Evolutionary conservation across 2,113 vertebrate species (phyloP).

Genomic region (Notothenia rossii): DNA sequence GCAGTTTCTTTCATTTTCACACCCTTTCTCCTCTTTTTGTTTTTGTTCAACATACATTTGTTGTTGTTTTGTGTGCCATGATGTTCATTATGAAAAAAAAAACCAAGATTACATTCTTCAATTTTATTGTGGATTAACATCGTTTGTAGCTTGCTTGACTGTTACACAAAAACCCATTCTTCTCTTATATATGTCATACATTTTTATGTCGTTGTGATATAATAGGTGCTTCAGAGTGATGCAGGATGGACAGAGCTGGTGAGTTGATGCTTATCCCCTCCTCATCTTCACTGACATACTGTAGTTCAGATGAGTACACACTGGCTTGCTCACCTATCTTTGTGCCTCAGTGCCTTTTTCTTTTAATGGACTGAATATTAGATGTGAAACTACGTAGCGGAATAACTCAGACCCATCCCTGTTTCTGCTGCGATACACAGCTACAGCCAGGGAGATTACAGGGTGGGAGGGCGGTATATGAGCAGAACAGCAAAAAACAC

Average conservation of each 20-base stretch:
- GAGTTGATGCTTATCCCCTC: conserved; percentile 71
- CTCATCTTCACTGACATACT: conserved; percentile 67
- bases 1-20: conserved; percentile 30
- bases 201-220: conserved; percentile 80
- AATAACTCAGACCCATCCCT: conserved; percentile 14
- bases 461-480: conserved; percentile 10
- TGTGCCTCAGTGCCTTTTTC: conserved; percentile 41
- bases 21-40: not conserved
- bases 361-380: conserved; percentile 51
- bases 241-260: conserved; percentile 81
- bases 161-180: conserved; percentile 38
- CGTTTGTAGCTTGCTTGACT: conserved; percentile 32
- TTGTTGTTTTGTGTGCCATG: conserved; percentile 1
- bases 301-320: conserved; percentile 51
- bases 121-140: conserved; percentile 13
- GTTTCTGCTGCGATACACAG: conserved; percentile 10
- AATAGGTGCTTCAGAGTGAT: conserved; percentile 80
- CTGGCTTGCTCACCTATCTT: conserved; percentile 49
- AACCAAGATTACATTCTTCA: not conserved
- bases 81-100: not conserved
- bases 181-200: conserved; percentile 66
- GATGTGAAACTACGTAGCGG: conserved; percentile 27
- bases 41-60: not conserved
- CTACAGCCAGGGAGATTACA: conserved; percentile 9
- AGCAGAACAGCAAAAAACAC: conserved; percentile 17